Base-by-base conservation (phyloP, 2,888 invertebrate species). In the Volucella zonaria region DNA sequence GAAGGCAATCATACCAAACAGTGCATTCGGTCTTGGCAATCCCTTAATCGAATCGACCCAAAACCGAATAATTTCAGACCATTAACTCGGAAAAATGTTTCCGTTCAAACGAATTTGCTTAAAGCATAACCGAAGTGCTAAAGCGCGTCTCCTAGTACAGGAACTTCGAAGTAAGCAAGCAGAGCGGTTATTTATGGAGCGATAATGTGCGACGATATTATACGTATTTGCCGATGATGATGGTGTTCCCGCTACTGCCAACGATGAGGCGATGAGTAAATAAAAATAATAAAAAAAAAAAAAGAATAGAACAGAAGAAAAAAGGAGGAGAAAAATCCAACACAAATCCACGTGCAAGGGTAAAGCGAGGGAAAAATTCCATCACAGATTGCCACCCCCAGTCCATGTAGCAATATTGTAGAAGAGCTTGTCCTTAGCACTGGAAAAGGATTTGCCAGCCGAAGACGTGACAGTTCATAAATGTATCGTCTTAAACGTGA, bases 401-500 rank as follows among this genome's bases (percentile, higher is more conserved):
- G 47, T 54, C 61, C 58, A 61, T 71, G 75, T 75, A 67, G 52
- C 58, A 45, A 77, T 62, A 77, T 77, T 77, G 85, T 73, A 76
- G 61, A 15, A 81, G 68, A 81, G 77, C 73, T 80, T 56, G 80
- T 83, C 79, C 80, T 83, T 83, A 75, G 80, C 76, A 85, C 80
- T 80, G 80, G 43, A 80, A 85, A 83, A 76, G 80, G 83, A 85
- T 85, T 85, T 85, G 59, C 71, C 80, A 79, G 73, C 79, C 79
- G 56, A 66, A 85, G 80, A 85, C 83, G 83, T 85, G 85, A 81
- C 85, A 85, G 85, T 85, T 85, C 85, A 85, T 85, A 81, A 85
- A 85, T 85, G 81, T 85, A 85, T 85, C 85, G 85, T 81, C 85
- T 85, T 85, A 85, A 85, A 85, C 85, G 85, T 85, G 85, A 85